Conservation (phyloP, 1,140 invertebrate species). For the Plectrocnemia conspersa region DNA sequence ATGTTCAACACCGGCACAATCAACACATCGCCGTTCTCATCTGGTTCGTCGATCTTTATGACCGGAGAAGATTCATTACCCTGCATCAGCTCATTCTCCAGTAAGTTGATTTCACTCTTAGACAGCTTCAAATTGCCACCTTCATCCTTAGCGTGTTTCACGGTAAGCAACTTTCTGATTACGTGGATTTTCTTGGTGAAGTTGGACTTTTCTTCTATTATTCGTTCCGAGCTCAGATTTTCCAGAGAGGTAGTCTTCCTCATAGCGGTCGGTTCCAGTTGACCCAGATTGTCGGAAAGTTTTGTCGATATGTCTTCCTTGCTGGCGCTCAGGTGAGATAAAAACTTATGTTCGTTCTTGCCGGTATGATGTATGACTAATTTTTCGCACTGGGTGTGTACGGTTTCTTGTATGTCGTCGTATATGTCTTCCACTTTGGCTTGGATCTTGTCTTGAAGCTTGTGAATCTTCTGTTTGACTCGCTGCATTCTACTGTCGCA, state of each 20-base stretch:
- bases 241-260: conserved; percentile 23
- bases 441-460: conserved; percentile 47
- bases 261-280: conserved; percentile 1
- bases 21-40: conserved; percentile 17
- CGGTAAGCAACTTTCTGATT: conserved; percentile 23
- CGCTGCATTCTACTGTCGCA: conserved; percentile 44
- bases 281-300: neutral
- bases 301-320: conserved; percentile 25
- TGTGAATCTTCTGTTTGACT: conserved; percentile 42
- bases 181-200: conserved; percentile 22
- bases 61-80: neutral
- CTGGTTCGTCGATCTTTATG: conserved; percentile 37
- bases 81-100: conserved; percentile 18
- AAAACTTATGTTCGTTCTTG: conserved; percentile 40
- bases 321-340: conserved; percentile 44
- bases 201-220: conserved; percentile 11
- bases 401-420: conserved; percentile 46
- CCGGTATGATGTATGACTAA: conserved; percentile 4
- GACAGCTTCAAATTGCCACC: conserved; percentile 16
- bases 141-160: conserved; percentile 5
- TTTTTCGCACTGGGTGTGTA: conserved; percentile 39
- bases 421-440: conserved; percentile 46
- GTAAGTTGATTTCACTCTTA: conserved; percentile 23
- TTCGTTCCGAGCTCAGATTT: neutral
- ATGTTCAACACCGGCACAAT: neutral